phyloP scores from a whole-genome alignment of 1,140 invertebrate genomes.

The Heliothis virescens region DNA sequence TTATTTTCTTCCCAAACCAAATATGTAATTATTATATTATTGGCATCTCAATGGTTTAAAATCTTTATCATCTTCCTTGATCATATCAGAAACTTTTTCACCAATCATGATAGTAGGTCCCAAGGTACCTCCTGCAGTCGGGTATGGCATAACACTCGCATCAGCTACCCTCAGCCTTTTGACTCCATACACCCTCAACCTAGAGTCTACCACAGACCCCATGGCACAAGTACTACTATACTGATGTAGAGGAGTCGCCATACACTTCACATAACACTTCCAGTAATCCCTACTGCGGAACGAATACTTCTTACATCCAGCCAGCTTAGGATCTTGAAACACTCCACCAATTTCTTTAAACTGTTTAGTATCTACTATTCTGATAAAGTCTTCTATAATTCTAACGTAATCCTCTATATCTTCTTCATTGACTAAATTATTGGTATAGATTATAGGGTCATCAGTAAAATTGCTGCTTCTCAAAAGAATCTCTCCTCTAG shows the following conservation, averaged over 20 bases:
- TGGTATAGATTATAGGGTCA: constrained; percentile 5
- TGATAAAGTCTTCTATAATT: constrained; percentile 2
- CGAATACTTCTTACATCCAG: background rate
- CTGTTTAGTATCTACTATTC: constrained; percentile 34
- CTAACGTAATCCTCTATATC: constrained; percentile 15
- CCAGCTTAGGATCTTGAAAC: constrained; percentile 37
- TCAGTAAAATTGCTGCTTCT: constrained; percentile 5
- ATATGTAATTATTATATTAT: no score
- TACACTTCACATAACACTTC: constrained; percentile 48
- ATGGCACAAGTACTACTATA: constrained; percentile 49
- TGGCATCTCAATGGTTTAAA: no score
- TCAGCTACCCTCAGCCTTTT: constrained; percentile 59
- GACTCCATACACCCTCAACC: constrained; percentile 36
- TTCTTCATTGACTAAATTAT: constrained; percentile 6
- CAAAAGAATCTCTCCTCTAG: constrained; percentile 7
- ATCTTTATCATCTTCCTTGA: constrained; percentile 38
- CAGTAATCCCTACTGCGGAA: constrained; percentile 45
- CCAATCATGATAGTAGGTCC: constrained; percentile 50
- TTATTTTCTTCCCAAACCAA: no score
- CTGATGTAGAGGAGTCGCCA: constrained; percentile 40
- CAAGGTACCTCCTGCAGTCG: constrained; percentile 17
- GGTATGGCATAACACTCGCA: constrained; percentile 51
- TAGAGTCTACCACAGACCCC: constrained; percentile 46
- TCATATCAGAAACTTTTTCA: constrained; percentile 58
- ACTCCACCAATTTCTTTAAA: constrained; percentile 50